These are phyloP conservation scores for Adoxophyes honmai DNA, from an alignment of 1,140 invertebrate species.

Conservation along the genomic window DNA sequence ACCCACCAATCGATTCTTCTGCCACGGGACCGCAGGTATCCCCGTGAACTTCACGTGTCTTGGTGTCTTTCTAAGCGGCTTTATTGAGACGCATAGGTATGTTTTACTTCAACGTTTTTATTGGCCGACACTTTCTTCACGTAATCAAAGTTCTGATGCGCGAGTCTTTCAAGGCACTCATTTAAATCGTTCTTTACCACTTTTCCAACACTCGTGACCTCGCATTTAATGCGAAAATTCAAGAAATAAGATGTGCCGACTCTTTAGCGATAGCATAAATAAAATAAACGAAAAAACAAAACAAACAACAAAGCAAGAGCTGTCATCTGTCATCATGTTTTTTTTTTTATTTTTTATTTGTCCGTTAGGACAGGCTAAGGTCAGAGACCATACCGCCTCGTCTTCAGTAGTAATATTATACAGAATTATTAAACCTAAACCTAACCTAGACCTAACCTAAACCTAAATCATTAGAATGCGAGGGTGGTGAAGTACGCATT, in stretches of 20 bases:
- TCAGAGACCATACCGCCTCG: too few species aligned
- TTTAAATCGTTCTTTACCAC: constrained; percentile 28
- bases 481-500: too few species aligned
- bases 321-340: constrained; percentile 33
- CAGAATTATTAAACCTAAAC: too few species aligned
- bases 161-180: constrained; percentile 55
- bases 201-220: constrained; percentile 17
- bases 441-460: too few species aligned
- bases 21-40: too few species aligned
- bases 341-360: too few species aligned
- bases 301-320: too few species aligned
- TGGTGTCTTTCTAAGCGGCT: constrained; percentile 51
- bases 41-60: too few species aligned
- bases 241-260: constrained; percentile 27
- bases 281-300: constrained; percentile 32
- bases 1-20: too few species aligned
- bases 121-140: constrained; percentile 42
- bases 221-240: constrained; percentile 33
- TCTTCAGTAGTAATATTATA: too few species aligned
- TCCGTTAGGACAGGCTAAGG: too few species aligned
- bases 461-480: too few species aligned
- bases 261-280: constrained; percentile 33
- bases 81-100: constrained; percentile 28
- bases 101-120: constrained; percentile 34
- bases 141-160: constrained; percentile 58